Base-by-base conservation (phyloP, 1,140 invertebrate species). In the Papilio aristodemus region DNA sequence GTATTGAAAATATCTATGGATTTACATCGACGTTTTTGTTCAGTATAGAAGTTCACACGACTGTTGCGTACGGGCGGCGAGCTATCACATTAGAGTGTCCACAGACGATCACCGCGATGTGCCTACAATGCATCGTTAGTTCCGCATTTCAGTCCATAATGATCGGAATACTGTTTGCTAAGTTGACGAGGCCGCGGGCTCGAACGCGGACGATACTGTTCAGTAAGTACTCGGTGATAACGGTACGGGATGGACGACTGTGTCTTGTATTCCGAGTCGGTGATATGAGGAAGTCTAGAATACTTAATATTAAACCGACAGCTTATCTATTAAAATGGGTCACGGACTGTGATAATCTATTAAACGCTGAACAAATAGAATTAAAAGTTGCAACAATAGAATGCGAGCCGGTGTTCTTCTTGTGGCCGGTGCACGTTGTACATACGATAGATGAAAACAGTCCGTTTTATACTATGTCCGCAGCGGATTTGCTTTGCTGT, bases 41-140 rank as follows among this genome's bases (percentile, higher is more conserved):
- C 90, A 97, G 96, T 69, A 94, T 98, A 73, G 97, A 97, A 91
- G 97, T 96, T 0, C 97, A 97, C 79, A 96, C 97, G 74, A 97
- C 96, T 1, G 97, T 98, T 71, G 96, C 96, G 13, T 96, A 95
- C 71, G 95, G 95, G 0, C 92, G 92, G 39, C 91, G 96, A 64
- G 84, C 92, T 14, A 98, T 97, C 0, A 22, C 97, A 0, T 96
- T 98, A 78, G 96, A 99, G 82, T 99, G 98, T 83, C 96, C 97
- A 0, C 96, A 98, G 81, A 97, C 97, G 0, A 96, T 99, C 54
- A 95, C 98, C 71, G 94, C 98, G 57, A 97, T 99, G 97, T 99
- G 97, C 84, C 92, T 99, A 50, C 98, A 99, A 91, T 98, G 97
- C 71, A 98, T 99, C 71, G 94, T 95, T 39, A 98, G 98, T 3